Percentiles rank a stretch among this genome's conserved stretches.
phyloP scores from a whole-genome alignment of 2,113 vertebrate genomes.

The Pampusana beccarii region DNA sequence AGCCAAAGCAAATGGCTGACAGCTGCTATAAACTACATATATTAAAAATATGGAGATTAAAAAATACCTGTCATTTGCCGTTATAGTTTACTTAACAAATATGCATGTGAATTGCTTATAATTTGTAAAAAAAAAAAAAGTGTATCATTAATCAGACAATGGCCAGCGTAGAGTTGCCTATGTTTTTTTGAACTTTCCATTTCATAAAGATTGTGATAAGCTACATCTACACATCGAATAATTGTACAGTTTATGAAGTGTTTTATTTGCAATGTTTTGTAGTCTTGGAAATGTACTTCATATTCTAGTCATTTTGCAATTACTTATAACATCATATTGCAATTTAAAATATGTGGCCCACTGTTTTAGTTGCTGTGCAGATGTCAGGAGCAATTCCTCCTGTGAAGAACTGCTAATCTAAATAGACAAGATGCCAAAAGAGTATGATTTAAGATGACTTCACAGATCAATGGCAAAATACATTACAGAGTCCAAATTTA shows the following conservation, averaged over 20 bases:
- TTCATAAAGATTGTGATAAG: not conserved
- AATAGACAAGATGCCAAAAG: not conserved
- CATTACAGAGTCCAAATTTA: not conserved
- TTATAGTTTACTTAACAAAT: not conserved
- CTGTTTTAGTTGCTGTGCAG: not conserved
- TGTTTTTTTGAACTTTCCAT: not conserved
- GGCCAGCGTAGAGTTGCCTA: rapidly evolving
- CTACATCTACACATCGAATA: not conserved
- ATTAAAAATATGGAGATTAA: not conserved
- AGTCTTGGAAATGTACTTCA: no score
- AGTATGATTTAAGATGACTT: not conserved
- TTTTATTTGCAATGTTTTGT: no score
- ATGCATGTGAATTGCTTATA: not conserved
- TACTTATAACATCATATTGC: not conserved
- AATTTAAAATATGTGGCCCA: not conserved
- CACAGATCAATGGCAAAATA: not conserved
- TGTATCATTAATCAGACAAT: not conserved
- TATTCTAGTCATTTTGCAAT: not conserved
- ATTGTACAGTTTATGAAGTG: not conserved
- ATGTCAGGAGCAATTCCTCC: not conserved
- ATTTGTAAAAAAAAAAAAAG: not conserved
- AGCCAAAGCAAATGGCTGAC: not conserved
- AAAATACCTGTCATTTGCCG: not conserved
- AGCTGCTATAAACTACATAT: not conserved
- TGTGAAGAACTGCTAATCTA: not conserved